Conservation (phyloP, 2,113 vertebrate species). For the Ploceus nigricollis region DNA sequence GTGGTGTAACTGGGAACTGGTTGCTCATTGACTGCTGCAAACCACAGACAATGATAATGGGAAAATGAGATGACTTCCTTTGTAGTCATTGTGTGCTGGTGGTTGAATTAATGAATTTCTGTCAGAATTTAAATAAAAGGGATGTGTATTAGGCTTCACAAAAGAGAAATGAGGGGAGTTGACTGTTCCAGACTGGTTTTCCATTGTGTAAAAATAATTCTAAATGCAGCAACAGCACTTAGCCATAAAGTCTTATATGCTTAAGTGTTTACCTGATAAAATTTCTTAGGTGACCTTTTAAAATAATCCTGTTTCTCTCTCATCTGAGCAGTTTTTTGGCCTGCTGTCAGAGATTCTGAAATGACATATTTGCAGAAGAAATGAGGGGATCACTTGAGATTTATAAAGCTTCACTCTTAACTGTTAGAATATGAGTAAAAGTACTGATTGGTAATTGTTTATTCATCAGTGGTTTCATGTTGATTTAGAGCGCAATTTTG, state of each 20-base stretch:
- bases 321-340: not conserved
- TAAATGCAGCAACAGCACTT: not conserved
- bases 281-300: not conserved
- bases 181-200: not conserved
- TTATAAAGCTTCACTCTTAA: not conserved
- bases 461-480: not conserved
- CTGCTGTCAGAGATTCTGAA: conserved; percentile 8
- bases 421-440: not conserved
- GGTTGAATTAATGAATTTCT: not conserved
- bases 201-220: not conserved
- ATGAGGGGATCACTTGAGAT: not conserved
- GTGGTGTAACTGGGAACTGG: not conserved
- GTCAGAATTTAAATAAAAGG: not conserved
- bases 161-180: not conserved
- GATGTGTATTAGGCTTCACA: not conserved
- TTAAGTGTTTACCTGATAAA: not conserved
- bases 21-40: not conserved
- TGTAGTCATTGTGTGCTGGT: not conserved
- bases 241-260: not conserved
- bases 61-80: not conserved
- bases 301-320: not conserved
- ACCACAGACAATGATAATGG: not conserved
- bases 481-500: not conserved
- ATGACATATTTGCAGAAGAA: conserved; percentile 6
- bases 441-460: conserved; percentile 2